These are phyloP conservation scores for Todiramphus chloris DNA, from an alignment of 2,113 vertebrate species.

Conservation along the genomic window DNA sequence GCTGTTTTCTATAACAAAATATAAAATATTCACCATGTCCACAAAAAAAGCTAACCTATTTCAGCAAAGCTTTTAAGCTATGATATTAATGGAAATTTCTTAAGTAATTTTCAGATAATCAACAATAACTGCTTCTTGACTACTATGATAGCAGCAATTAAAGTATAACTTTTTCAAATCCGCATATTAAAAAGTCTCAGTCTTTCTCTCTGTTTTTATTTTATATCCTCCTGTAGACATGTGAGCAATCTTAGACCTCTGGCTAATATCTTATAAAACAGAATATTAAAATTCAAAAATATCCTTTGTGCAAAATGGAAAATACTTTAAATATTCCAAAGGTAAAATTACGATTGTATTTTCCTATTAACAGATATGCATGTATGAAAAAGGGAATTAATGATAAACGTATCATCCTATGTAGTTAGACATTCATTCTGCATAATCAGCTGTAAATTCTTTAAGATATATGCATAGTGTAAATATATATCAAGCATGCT, in stretches of 20 bases:
- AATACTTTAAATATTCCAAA: background rate
- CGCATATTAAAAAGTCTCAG: background rate
- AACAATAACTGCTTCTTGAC: conserved; percentile 15
- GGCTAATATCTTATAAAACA: background rate
- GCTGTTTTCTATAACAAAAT: background rate
- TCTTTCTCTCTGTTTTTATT: background rate
- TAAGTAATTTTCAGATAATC: conserved; percentile 6
- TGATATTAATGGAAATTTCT: background rate
- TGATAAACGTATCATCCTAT: background rate
- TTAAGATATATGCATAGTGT: background rate
- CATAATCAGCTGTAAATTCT: background rate
- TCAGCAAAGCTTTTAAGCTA: background rate
- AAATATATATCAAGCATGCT: background rate
- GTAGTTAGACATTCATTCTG: background rate
- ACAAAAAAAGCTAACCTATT: background rate
- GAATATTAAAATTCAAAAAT: background rate
- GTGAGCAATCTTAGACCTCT: background rate
- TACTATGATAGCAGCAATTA: background rate
- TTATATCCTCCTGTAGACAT: background rate
- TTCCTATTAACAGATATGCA: background rate
- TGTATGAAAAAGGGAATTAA: background rate
- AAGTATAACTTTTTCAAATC: background rate
- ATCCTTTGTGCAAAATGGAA: background rate
- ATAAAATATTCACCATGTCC: conserved; percentile 18
- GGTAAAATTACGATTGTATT: background rate